phyloP scores from a whole-genome alignment of 2,797 vertebrate genomes.

The Holocentrus rufus region DNA sequence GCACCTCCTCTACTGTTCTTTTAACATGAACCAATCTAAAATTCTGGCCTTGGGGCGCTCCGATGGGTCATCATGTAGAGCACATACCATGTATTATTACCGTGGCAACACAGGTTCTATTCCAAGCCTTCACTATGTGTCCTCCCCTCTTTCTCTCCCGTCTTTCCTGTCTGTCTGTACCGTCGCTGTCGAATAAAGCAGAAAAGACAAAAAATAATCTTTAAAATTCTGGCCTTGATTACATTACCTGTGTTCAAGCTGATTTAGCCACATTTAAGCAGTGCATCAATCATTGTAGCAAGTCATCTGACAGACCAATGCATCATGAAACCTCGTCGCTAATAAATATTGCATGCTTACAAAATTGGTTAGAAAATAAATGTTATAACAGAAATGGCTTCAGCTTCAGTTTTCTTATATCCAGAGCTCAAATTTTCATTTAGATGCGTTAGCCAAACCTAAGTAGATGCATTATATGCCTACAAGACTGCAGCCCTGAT shows the following conservation, averaged over 20 bases:
- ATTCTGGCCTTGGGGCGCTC: not conserved
- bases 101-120: no score
- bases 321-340: constrained; percentile 28
- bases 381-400: constrained; percentile 39
- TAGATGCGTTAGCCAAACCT: not conserved
- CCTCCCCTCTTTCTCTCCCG: no score
- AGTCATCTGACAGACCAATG: constrained; percentile 43
- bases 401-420: constrained; percentile 26
- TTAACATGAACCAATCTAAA: not conserved
- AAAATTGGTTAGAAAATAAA: constrained; percentile 42
- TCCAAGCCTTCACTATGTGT: no score
- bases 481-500: constrained; percentile 15
- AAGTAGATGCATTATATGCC: constrained; percentile 22
- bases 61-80: no score
- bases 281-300: constrained; percentile 11
- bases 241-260: constrained; percentile 1
- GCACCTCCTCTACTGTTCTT: not conserved
- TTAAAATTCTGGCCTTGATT: constrained; percentile 11
- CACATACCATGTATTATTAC: no score
- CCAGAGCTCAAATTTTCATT: not conserved
- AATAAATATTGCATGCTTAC: constrained; percentile 39
- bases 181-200: no score
- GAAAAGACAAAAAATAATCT: not conserved
- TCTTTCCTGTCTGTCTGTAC: no score
- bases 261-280: constrained; percentile 15